Conservation (phyloP, 2,797 vertebrate genomes). For the Hippocampus kuda region DNA sequence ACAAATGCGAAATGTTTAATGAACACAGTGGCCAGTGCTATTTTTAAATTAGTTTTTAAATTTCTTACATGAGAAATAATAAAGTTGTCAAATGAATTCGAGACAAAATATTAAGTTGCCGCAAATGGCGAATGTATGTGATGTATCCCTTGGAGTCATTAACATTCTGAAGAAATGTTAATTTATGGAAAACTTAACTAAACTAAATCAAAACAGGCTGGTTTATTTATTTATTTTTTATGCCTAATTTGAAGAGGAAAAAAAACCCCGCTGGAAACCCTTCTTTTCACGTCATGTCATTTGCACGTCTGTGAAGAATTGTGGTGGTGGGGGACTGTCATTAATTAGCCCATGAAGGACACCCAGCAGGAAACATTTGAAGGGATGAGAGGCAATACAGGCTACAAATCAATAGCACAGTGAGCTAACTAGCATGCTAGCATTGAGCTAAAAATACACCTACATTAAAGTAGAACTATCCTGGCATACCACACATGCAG, state of each 20-base stretch:
- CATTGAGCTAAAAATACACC: not conserved
- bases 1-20: too few species aligned
- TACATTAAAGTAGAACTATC: not conserved
- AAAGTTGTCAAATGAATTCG: too few species aligned
- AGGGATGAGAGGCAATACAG: slow-evolving; percentile 11
- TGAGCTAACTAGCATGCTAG: slow-evolving; percentile 1
- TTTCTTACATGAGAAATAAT: too few species aligned
- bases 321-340: not conserved
- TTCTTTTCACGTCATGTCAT: slow-evolving; percentile 20
- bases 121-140: too few species aligned
- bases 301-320: slow-evolving; percentile 34
- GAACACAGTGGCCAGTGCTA: too few species aligned
- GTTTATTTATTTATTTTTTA: not conserved
- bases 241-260: not conserved
- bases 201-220: too few species aligned
- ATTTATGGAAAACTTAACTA: too few species aligned
- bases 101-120: too few species aligned
- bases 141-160: too few species aligned
- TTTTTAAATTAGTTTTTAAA: too few species aligned
- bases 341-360: slow-evolving; percentile 1
- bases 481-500: not conserved
- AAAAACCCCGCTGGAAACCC: not conserved
- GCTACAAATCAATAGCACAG: not conserved
- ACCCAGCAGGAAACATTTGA: slow-evolving; percentile 36
- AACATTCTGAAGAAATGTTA: too few species aligned